A percentile compares a stretch with the other conserved stretches of the same genome.
These are phyloP conservation scores for Semotilus atromaculatus DNA, from an alignment of 2,797 vertebrate genomes.

Conservation along the genomic window DNA sequence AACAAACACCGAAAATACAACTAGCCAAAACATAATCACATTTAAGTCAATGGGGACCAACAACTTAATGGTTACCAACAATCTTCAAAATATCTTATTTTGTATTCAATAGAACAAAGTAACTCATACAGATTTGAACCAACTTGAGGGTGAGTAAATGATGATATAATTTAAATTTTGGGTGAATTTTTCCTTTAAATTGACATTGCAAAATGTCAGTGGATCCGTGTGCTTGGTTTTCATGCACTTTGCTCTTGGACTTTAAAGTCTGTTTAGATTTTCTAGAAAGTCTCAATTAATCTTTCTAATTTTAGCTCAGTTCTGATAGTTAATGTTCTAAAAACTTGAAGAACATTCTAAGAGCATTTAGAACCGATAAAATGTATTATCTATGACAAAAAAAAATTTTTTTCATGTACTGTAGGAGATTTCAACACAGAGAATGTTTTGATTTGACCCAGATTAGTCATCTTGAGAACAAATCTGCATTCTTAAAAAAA, in stretches of 20 bases:
- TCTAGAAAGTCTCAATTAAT: neutral
- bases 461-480: conserved; percentile 1
- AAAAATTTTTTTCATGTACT: neutral
- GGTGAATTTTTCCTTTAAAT: neutral
- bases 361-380: neutral
- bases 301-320: neutral
- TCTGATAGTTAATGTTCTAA: neutral
- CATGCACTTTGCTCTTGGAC: neutral
- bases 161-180: neutral
- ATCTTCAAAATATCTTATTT: neutral
- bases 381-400: neutral
- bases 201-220: neutral
- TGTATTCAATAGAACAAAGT: neutral
- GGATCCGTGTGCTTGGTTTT: neutral
- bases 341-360: too few species aligned
- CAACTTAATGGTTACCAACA: neutral
- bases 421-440: neutral
- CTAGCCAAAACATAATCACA: too few species aligned
- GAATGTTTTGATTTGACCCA: conserved; percentile 17
- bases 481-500: conserved; percentile 6
- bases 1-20: too few species aligned
- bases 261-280: neutral
- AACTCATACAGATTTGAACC: neutral
- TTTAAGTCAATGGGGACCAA: neutral
- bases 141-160: neutral